Evolutionary conservation across 2,888 invertebrate species (phyloP).

Genomic region (Xylocampa areola): DNA sequence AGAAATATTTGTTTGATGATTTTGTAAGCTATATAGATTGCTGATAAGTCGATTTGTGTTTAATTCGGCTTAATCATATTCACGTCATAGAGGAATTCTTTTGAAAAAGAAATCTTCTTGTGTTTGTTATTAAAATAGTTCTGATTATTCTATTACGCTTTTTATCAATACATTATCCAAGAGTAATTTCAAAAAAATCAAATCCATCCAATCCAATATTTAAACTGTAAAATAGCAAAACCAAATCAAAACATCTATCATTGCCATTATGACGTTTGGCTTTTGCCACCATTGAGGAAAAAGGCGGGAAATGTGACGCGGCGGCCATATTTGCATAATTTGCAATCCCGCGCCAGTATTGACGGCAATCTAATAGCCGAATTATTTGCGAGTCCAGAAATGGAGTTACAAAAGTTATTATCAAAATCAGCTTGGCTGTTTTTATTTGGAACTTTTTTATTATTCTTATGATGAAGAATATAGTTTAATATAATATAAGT

Average conservation of each 20-base stretch:
- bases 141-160: too few relatives aligned
- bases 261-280: slow-evolving; percentile 29
- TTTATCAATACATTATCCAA: too few relatives aligned
- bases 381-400: slow-evolving; percentile 43
- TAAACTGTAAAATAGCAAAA: not conserved
- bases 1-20: too few relatives aligned
- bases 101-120: too few relatives aligned
- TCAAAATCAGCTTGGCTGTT: slow-evolving; percentile 3
- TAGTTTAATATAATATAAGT: too few relatives aligned
- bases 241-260: not conserved
- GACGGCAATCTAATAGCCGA: slow-evolving; percentile 43
- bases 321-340: slow-evolving; percentile 56
- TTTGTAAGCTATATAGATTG: too few relatives aligned
- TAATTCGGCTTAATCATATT: too few relatives aligned
- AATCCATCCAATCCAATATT: not conserved
- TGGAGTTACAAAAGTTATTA: slow-evolving; percentile 39
- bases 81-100: too few relatives aligned
- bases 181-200: too few relatives aligned
- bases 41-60: too few relatives aligned
- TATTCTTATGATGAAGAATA: slow-evolving; percentile 1
- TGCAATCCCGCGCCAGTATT: slow-evolving; percentile 42
- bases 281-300: slow-evolving; percentile 37
- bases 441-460: slow-evolving; percentile 13
- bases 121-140: too few relatives aligned
- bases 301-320: slow-evolving; percentile 33